Evolutionary conservation across 2,113 vertebrate species (phyloP).

Genomic region (Takifugu bimaculatus): DNA sequence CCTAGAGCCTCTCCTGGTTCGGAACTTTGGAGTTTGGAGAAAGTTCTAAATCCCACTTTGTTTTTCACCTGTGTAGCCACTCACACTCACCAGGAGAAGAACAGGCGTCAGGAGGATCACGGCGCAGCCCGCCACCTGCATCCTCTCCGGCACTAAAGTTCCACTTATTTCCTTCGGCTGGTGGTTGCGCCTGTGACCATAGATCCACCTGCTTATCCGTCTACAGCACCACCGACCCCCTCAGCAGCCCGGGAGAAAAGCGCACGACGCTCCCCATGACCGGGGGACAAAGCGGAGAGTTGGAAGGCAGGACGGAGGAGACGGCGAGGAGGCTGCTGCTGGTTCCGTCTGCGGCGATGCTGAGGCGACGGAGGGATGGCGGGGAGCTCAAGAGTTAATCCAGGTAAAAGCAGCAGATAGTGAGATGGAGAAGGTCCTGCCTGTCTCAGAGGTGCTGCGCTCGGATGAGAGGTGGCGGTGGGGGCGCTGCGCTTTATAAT

Average conservation of each 20-base stretch:
- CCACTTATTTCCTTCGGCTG: constrained; percentile 81
- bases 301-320: constrained; percentile 23
- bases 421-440: constrained; percentile 9
- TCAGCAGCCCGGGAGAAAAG: constrained; percentile 82
- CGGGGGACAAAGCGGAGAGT: constrained; percentile 76
- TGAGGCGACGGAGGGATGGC: background rate
- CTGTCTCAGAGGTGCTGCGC: constrained; percentile 29
- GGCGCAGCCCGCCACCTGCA: constrained; percentile 91
- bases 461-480: constrained; percentile 49
- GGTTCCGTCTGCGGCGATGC: background rate
- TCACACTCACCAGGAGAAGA: constrained; percentile 88
- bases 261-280: constrained; percentile 87
- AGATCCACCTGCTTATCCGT: constrained; percentile 87
- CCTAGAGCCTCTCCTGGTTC: no score
- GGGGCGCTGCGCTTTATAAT: constrained; percentile 69
- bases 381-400: constrained; percentile 77
- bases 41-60: constrained; percentile 6
- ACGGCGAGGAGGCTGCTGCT: constrained; percentile 11
- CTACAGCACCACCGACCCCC: constrained; percentile 80
- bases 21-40: background rate
- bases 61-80: background rate
- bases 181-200: constrained; percentile 84
- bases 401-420: constrained; percentile 44
- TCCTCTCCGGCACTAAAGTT: constrained; percentile 91
- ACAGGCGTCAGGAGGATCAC: constrained; percentile 88